These are phyloP conservation scores for Odontothrips loti DNA, from an alignment of 2,888 invertebrate species.

Conservation along the genomic window DNA sequence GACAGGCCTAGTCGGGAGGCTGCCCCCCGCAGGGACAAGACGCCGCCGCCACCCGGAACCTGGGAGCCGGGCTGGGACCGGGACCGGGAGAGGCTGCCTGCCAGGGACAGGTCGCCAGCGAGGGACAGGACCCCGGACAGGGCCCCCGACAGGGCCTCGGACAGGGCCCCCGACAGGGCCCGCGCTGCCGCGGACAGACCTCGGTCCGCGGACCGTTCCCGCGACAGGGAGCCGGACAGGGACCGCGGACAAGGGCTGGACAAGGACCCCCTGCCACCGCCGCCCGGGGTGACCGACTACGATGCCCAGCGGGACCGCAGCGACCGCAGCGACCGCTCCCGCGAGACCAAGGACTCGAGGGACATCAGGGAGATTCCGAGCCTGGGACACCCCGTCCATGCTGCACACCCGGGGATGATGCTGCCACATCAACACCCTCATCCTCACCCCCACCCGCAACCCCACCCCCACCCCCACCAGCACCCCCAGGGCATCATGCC, in stretches of 20 bases:
- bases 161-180: not conserved
- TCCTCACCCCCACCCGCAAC: not conserved
- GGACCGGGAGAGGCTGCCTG: not conserved
- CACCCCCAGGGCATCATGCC: not conserved
- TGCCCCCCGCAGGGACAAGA: not conserved
- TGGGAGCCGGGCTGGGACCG: slow-evolving; percentile 9
- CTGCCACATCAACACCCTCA: not conserved
- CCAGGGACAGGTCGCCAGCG: not conserved
- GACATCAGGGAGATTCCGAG: not conserved
- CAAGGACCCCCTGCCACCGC: not conserved
- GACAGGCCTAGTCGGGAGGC: not conserved
- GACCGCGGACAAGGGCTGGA: not conserved
- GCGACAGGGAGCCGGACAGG: not conserved
- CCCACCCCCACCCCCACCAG: not conserved
- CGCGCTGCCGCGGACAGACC: slow-evolving; percentile 14
- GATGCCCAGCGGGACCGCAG: not conserved
- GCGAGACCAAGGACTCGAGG: not conserved
- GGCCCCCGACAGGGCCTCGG: not conserved
- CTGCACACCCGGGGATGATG: not conserved
- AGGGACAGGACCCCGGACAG: not conserved
- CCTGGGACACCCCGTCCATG: not conserved
- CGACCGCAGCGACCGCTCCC: not conserved
- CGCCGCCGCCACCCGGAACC: slow-evolving; percentile 3
- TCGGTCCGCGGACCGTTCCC: not conserved
- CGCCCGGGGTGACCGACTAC: not conserved